A percentile compares a stretch with the other conserved stretches of the same genome.
Evolutionary conservation across 2,113 vertebrate genomes (phyloP).

Genomic region (Muntiacus muntjak): DNA sequence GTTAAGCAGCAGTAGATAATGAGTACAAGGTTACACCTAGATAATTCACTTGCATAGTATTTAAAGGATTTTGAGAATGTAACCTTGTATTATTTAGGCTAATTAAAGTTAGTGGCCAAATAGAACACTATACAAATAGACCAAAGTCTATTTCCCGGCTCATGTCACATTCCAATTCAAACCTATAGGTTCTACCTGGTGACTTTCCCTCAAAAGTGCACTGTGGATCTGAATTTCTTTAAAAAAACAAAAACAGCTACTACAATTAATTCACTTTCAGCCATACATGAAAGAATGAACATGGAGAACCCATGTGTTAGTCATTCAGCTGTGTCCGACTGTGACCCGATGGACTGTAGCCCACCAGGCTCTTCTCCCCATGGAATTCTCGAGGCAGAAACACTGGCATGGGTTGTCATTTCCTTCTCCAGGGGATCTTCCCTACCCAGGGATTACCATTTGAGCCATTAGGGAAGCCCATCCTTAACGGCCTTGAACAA

Average conservation of each 20-base stretch:
- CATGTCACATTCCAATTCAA: neutral
- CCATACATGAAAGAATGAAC: neutral
- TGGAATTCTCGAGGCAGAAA: neutral
- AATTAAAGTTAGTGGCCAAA: neutral
- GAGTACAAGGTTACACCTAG: neutral
- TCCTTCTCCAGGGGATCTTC: neutral
- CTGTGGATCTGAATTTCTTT: neutral
- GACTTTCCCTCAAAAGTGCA: neutral
- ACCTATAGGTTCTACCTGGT: neutral
- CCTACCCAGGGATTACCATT: neutral
- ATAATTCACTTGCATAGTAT: neutral
- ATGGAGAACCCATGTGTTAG: neutral
- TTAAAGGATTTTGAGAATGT: neutral
- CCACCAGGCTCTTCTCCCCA: neutral
- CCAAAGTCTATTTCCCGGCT: slow-evolving; percentile 13
- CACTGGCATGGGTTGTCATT: neutral
- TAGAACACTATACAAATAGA: neutral
- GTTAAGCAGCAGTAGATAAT: neutral
- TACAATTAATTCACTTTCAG: neutral
- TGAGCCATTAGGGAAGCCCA: neutral
- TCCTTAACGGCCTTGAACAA: neutral
- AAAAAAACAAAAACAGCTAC: neutral
- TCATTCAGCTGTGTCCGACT: neutral
- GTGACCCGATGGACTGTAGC: neutral
- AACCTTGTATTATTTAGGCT: neutral